These are phyloP conservation scores for Phoxinus phoxinus DNA, from an alignment of 2,113 vertebrate species.

Conservation along the genomic window DNA sequence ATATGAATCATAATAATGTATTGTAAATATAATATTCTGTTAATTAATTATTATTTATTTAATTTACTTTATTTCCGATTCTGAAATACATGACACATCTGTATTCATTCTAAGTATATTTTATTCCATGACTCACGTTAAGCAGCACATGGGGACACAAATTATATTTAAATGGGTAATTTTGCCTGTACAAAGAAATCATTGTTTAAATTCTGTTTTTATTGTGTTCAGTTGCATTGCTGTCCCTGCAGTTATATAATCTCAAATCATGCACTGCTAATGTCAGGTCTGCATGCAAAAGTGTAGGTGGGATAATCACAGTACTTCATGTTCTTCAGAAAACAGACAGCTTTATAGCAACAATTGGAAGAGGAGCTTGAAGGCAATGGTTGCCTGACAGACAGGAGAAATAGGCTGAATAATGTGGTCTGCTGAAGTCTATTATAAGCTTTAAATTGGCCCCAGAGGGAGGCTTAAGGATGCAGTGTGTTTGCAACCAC, in stretches of 20 bases:
- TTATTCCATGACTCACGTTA: neutral
- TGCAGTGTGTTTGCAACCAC: slow-evolving; percentile 23
- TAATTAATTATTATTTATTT: neutral
- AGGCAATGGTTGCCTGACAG: slow-evolving; percentile 13
- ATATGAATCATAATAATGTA: neutral
- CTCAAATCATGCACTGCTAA: slow-evolving; percentile 13
- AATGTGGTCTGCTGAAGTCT: slow-evolving; percentile 22
- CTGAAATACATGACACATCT: neutral
- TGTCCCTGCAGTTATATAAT: slow-evolving; percentile 20
- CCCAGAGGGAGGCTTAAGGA: slow-evolving; percentile 16
- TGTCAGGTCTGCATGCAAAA: slow-evolving; percentile 3
- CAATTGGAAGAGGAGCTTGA: neutral
- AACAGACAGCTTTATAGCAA: slow-evolving; percentile 40
- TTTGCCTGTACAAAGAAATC: neutral
- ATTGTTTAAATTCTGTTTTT: neutral
- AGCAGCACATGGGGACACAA: neutral
- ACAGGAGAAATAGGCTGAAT: slow-evolving; percentile 33
- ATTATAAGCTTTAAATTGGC: slow-evolving; percentile 34
- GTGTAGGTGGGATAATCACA: slow-evolving; percentile 43
- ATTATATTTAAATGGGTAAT: neutral
- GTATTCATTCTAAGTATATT: neutral
- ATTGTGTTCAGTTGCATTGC: neutral
- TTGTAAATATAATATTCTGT: neutral
- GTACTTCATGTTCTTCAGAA: slow-evolving; percentile 22
- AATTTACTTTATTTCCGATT: neutral